Evolutionary conservation across 1,140 invertebrate genomes (phyloP).

Genomic region (Whitmania pigra): DNA sequence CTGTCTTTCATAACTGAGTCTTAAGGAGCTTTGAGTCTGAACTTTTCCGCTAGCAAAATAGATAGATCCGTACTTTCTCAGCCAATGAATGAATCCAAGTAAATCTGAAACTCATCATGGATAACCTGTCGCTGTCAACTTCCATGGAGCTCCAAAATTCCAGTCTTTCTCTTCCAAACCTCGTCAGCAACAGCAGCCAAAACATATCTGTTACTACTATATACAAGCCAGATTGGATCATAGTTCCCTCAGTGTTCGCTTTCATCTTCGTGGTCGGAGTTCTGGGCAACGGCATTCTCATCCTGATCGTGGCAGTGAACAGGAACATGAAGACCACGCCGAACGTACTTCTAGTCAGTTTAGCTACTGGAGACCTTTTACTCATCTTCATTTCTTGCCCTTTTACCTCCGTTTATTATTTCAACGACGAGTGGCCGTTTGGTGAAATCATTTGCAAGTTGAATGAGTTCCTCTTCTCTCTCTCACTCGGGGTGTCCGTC

Average conservation of each 20-base stretch:
- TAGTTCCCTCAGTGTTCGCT: constrained; percentile 70
- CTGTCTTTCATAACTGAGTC: too few species aligned
- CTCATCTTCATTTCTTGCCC: constrained; percentile 68
- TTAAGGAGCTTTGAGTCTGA: too few species aligned
- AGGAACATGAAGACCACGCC: constrained; percentile 57
- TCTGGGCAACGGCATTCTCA: constrained; percentile 72
- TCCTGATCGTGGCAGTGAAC: constrained; percentile 43
- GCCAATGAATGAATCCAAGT: too few species aligned
- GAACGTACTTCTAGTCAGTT: constrained; percentile 71
- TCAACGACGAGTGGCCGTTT: constrained; percentile 58
- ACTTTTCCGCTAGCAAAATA: too few species aligned
- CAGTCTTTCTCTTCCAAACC: too few species aligned
- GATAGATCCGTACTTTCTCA: too few species aligned
- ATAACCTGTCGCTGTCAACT: too few species aligned
- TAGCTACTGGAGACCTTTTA: constrained; percentile 66
- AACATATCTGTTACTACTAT: constrained; percentile 33
- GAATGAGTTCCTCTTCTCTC: constrained; percentile 73
- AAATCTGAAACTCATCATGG: too few species aligned
- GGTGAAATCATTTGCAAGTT: constrained; percentile 54
- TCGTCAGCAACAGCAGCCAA: too few species aligned
- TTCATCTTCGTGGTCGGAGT: constrained; percentile 76
- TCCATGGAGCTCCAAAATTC: too few species aligned
- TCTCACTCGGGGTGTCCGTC: constrained; percentile 84
- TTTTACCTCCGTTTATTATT: constrained; percentile 67
- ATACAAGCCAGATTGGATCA: constrained; percentile 39